Conservation (phyloP, 2,888 invertebrate genomes). For the Hofmannophila pseudospretella region DNA sequence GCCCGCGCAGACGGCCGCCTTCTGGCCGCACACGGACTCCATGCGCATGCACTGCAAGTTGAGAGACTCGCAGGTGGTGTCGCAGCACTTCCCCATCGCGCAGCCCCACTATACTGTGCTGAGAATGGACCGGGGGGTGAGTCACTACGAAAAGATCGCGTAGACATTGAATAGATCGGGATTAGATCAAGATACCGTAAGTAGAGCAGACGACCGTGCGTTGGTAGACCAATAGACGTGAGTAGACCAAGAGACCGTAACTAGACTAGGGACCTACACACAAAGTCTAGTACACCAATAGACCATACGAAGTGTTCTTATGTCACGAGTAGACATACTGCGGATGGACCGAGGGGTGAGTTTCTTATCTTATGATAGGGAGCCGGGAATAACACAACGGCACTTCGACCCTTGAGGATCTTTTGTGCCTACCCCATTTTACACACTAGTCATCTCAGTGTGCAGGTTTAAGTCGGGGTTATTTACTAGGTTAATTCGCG, state of each 20-base stretch:
- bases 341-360: no score
- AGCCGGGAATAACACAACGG: no score
- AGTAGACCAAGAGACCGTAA: not conserved
- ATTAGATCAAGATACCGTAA: not conserved
- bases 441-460: no score
- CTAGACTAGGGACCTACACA: not conserved
- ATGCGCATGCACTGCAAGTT: conserved; percentile 90
- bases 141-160: no score
- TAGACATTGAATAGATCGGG: not conserved
- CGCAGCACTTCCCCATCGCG: conserved; percentile 87
- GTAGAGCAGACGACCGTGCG: not conserved
- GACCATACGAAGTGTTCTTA: not conserved
- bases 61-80: conserved; percentile 84
- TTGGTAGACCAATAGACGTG: not conserved
- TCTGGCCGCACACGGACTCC: conserved; percentile 90
- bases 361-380: no score
- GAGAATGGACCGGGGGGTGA: conserved; percentile 90
- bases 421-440: no score
- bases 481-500: no score
- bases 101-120: conserved; percentile 84
- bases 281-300: not conserved
- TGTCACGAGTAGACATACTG: no score
- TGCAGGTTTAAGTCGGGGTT: no score
- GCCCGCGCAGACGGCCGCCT: conserved; percentile 83
- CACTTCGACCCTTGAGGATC: no score